Base-by-base conservation (phyloP, 2,888 invertebrate genomes). In the Clistopyga incitator region DNA sequence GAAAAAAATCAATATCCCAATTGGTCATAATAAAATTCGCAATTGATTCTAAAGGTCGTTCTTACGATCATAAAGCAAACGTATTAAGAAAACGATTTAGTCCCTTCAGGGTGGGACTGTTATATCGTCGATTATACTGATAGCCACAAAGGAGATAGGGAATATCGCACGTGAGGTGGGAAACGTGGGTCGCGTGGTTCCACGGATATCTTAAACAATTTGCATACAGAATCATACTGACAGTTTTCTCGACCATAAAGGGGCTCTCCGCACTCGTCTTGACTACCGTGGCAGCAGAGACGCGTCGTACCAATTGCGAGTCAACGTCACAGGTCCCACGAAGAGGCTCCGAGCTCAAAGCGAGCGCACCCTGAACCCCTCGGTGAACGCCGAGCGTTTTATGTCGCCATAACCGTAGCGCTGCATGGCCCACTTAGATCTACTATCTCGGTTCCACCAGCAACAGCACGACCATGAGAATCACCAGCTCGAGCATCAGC, bases 341-440 rank as follows among this genome's bases (percentile, higher is more conserved):
- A 23, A 78, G 64, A 68, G 74, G 45, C 45, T 75, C 56, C 15
- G 25, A 84, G 81, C 77, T 82, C 78, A 56, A 61, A 72, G 76
- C 76, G 50, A 52, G 20, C 70, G 70, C 67, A 77, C 74, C 68
- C 74, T 72, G 74, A 50, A 61, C 81, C 80, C 74, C 47, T 52
- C 42, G 11, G 34, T 45, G 59, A 70, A 78, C 79, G 88, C 87
- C 87, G 90, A 92, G 89, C 92, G 91, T 93, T 93, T 93, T 93
- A 93, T 93, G 92, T 88, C 87, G 89, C 92, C 89, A 93, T 93
- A 93, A 93, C 92, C 93, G 89, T 93, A 92, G 92, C 91, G 86
- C 88, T 88, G 91, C 90, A 93, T 93, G 91, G 92, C 93, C 93
- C 92, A 93, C 93, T 93, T 93, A 93, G 93, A 93, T 93, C 92